Evolutionary conservation across 1,140 invertebrate species (phyloP).

Genomic region (Calephelis nemesis): DNA sequence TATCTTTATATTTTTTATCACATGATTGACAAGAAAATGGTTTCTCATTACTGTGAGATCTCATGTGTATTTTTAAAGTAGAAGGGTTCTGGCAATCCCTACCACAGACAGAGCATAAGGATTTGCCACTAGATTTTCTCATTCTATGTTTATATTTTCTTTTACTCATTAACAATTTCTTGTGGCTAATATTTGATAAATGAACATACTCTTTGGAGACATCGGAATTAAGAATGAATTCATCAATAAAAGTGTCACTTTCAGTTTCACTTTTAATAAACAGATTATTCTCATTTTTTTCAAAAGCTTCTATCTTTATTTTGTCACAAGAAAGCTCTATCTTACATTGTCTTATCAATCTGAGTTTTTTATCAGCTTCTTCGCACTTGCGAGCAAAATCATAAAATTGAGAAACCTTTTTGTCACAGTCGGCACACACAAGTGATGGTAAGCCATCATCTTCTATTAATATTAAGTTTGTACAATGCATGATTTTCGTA

Average conservation of each 20-base stretch:
- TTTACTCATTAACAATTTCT: conserved; percentile 17
- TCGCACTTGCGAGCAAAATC: conserved; percentile 60
- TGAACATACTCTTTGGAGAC: neutral
- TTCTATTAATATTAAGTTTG: conserved; percentile 44
- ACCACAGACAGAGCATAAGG: conserved; percentile 81
- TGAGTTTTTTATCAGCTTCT: conserved; percentile 50
- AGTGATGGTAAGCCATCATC: conserved; percentile 45
- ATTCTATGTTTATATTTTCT: conserved; percentile 1
- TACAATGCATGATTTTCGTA: conserved; percentile 56
- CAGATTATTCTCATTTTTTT: neutral
- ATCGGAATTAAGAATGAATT: neutral
- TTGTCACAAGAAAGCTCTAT: conserved; percentile 10
- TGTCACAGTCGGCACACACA: conserved; percentile 49
- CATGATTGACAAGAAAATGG: conserved; percentile 53
- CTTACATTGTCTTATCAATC: conserved; percentile 25
- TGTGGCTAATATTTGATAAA: conserved; percentile 24
- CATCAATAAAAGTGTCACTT: neutral
- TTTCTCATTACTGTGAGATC: conserved; percentile 57
- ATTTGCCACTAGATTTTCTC: conserved; percentile 28
- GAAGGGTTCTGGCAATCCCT: conserved; percentile 78
- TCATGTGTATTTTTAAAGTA: conserved; percentile 51
- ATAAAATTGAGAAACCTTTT: conserved; percentile 45
- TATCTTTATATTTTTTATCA: conserved; percentile 73
- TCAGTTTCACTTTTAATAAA: neutral
- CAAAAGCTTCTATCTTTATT: conserved; percentile 19